A percentile compares a stretch with the other conserved stretches of the same genome.
Conservation (phyloP, 2,113 vertebrate genomes). For the Octodon degus region DNA sequence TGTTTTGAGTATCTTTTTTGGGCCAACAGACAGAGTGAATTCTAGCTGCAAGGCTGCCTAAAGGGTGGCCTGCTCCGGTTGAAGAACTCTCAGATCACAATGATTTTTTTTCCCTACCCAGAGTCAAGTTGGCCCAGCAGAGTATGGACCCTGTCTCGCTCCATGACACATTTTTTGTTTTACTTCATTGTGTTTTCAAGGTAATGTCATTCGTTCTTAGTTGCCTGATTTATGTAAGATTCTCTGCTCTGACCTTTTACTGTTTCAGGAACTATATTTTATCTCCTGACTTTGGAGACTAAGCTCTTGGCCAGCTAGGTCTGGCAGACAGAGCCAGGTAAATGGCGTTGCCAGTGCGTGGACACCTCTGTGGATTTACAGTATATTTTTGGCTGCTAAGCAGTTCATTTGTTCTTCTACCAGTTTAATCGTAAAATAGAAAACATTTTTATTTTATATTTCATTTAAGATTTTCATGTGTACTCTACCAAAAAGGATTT, state of each 20-base stretch:
- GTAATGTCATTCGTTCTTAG: background rate
- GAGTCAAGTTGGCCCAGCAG: slow-evolving; percentile 25
- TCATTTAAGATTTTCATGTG: slow-evolving; percentile 73
- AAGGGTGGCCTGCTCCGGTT: background rate
- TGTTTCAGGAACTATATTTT: slow-evolving; percentile 21
- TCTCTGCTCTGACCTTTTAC: background rate
- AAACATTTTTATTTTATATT: slow-evolving; percentile 64
- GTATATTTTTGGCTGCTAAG: slow-evolving; percentile 48
- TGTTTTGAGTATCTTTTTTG: background rate
- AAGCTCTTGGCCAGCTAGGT: background rate
- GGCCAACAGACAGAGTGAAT: background rate
- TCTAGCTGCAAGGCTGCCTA: background rate
- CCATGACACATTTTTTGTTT: background rate
- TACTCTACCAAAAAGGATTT: slow-evolving; percentile 61
- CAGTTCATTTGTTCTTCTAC: slow-evolving; percentile 55
- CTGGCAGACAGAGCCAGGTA: background rate
- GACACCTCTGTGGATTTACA: background rate
- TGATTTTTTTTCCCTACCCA: background rate
- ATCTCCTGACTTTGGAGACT: slow-evolving; percentile 6
- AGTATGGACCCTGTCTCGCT: background rate
- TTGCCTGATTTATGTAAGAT: background rate
- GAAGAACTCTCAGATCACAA: background rate
- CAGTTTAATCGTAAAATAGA: slow-evolving; percentile 48
- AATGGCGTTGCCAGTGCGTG: background rate
- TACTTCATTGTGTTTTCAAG: slow-evolving; percentile 18